Evolutionary conservation across 2,113 vertebrate genomes (phyloP), one percentile per base, ranked within the genome.

Genomic region (Pionites leucogaster): DNA sequence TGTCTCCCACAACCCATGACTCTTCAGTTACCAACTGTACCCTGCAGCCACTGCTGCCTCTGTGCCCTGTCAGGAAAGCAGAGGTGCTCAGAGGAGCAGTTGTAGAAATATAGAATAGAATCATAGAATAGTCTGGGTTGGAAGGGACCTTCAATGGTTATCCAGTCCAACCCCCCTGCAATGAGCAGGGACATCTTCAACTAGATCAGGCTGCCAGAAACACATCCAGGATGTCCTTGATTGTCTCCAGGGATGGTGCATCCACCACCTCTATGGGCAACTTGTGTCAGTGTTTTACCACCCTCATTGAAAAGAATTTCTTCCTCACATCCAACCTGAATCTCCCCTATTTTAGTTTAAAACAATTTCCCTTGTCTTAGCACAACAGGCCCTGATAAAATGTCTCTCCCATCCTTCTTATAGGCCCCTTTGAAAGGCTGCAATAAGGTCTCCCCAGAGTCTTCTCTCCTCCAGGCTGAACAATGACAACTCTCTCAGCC

Each of bases 11-110:
- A 29, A 25, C 3, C 25, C 7, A 2, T 55, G 41, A 33, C 28
- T 29, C 17, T 60, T 33, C 24, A 23, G 19, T 37, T 41, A 18
- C 19, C 9, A 1, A 1, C 24, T 1, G 1, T 29, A 89, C 6
- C 23, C 59, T 33, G 35, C 41, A 71, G 35, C 20, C 28, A 19
- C 10, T 2, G 1, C 17, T 31, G 31, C 23, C 50, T 65, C 27
- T 27, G 10, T 28, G 31, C 5, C 8, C 14, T 4, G 20, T 13
- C 33, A 59, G 12, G 22, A 65, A 87, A 76, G 41, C 0, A 6
- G n/a, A 52, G 27, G 2, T 80, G 35, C 39, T 60, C 49, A n/a
- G 31, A 13, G 25, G 16, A 69, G 77, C 37, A 52, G 37, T 13
- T 37, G 17, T 1, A 74, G 33, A 59, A 59, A 35, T 33, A 35